Conservation (phyloP, 2,888 invertebrate genomes). For the Agrilus biguttatus region DNA sequence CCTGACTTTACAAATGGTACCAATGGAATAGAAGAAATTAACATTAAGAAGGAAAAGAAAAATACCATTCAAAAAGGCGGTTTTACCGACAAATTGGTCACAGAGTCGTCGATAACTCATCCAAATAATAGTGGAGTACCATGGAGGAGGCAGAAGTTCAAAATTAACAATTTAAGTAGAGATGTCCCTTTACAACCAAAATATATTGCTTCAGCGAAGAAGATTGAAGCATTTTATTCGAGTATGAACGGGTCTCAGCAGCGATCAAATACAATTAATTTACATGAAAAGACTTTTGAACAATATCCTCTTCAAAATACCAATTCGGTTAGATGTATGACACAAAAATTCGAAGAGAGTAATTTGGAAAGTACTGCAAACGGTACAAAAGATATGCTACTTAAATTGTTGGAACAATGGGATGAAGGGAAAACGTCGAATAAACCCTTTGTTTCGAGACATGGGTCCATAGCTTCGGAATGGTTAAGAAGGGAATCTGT, state of each 20-base stretch:
- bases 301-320: not conserved
- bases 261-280: constrained; percentile 1
- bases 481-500: constrained; percentile 59
- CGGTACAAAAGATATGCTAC: constrained; percentile 60
- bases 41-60: constrained; percentile 7
- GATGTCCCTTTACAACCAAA: constrained; percentile 43
- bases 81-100: constrained; percentile 4
- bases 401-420: constrained; percentile 65
- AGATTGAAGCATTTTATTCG: constrained; percentile 10
- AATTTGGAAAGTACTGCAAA: constrained; percentile 36
- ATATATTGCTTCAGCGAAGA: constrained; percentile 11
- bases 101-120: not conserved
- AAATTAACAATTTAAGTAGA: constrained; percentile 51
- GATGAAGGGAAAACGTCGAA: constrained; percentile 40
- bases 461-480: constrained; percentile 63
- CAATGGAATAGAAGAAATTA: constrained; percentile 23
- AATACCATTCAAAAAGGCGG: constrained; percentile 9
- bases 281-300: not conserved
- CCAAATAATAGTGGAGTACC: constrained; percentile 19
- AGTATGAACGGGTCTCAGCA: constrained; percentile 4
- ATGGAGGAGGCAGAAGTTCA: constrained; percentile 44
- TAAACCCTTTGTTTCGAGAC: constrained; percentile 39
- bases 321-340: not conserved
- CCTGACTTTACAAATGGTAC: constrained; percentile 22
- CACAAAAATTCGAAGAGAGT: not conserved